Evolutionary conservation across 1,140 invertebrate species (phyloP).

Genomic region (Olivierus martensii): DNA sequence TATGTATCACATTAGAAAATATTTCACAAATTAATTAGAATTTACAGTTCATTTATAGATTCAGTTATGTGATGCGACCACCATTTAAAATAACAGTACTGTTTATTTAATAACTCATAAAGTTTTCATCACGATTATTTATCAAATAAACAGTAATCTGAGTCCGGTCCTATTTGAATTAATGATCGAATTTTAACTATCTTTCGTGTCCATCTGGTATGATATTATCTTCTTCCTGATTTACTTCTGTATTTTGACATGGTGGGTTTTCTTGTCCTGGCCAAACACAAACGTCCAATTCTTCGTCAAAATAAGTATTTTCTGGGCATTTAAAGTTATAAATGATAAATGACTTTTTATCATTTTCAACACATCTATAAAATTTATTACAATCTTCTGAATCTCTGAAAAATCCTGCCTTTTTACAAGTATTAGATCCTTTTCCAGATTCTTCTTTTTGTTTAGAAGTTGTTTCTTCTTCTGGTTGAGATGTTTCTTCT

Average conservation of each 20-base stretch:
- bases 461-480: neutral
- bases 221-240: no score
- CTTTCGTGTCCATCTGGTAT: no score
- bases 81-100: no score
- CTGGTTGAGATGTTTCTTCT: neutral
- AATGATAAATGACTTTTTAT: neutral
- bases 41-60: no score
- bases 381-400: conserved; percentile 39
- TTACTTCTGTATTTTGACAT: conserved; percentile 19
- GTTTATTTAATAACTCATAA: no score
- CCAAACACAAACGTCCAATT: conserved; percentile 22
- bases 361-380: conserved; percentile 38
- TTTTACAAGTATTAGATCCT: conserved; percentile 26
- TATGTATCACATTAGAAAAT: no score
- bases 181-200: no score
- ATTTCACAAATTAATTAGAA: no score
- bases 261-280: conserved; percentile 16
- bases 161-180: no score
- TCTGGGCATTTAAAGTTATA: conserved; percentile 39
- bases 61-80: no score
- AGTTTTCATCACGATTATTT: no score
- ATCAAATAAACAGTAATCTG: no score
- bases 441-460: neutral
- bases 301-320: conserved; percentile 30
- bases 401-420: conserved; percentile 48